These are phyloP conservation scores for Dione vanillae DNA, from an alignment of 2,888 invertebrate species.

Conservation along the genomic window DNA sequence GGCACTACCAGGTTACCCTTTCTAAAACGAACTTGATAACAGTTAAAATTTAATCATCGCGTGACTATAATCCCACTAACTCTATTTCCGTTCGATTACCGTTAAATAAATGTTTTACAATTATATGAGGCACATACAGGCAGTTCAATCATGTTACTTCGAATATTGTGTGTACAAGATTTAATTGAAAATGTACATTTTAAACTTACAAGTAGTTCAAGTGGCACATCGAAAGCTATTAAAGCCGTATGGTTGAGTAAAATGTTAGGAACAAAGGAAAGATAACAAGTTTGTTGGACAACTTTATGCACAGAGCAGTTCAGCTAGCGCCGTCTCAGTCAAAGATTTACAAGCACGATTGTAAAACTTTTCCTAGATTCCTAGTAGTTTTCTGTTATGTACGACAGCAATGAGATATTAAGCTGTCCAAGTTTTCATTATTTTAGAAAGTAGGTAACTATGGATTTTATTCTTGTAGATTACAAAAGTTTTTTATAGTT, in stretches of 20 bases:
- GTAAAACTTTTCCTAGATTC: conserved; percentile 43
- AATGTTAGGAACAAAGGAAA: conserved; percentile 48
- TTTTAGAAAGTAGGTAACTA: conserved; percentile 12
- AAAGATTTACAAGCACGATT: conserved; percentile 47
- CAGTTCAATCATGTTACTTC: neutral
- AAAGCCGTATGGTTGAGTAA: conserved; percentile 46
- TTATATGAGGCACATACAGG: neutral
- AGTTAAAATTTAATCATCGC: conserved; percentile 25
- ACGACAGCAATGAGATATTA: conserved; percentile 23
- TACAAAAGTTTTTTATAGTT: too few relatives aligned
- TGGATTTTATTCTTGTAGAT: neutral
- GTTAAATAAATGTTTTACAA: neutral
- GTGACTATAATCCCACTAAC: conserved; percentile 28
- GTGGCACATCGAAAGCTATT: conserved; percentile 55
- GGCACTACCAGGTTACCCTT: conserved; percentile 1
- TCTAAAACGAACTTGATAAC: conserved; percentile 14
- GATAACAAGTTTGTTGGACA: conserved; percentile 51
- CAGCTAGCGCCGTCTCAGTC: conserved; percentile 43
- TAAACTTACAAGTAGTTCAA: conserved; percentile 36
- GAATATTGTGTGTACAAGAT: neutral
- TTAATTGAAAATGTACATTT: conserved; percentile 9
- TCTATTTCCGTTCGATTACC: conserved; percentile 22
- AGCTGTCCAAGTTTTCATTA: conserved; percentile 24
- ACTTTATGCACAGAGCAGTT: conserved; percentile 45
- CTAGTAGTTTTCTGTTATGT: conserved; percentile 33